These are phyloP conservation scores for Phalacrocorax carbo DNA, from an alignment of 2,113 vertebrate genomes.

Conservation along the genomic window DNA sequence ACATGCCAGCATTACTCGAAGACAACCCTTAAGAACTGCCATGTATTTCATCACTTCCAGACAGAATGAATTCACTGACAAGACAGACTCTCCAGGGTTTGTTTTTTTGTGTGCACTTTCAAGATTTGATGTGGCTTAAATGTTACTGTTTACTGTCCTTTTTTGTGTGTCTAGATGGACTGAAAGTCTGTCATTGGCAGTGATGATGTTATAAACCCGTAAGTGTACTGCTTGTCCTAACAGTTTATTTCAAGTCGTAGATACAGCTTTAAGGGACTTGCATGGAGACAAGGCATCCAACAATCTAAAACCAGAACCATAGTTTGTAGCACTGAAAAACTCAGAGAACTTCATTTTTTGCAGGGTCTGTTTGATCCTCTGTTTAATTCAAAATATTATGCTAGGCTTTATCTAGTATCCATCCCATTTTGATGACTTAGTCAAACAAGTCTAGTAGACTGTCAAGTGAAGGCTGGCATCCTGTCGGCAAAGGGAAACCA, in stretches of 20 bases:
- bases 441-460: not conserved
- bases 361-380: not conserved
- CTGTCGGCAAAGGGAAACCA: not conserved
- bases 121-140: not conserved
- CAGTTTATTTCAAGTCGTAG: not conserved
- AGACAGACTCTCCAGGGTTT: not conserved
- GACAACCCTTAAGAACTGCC: not conserved
- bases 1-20: not conserved
- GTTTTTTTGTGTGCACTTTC: not conserved
- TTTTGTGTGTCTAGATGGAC: not conserved
- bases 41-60: constrained; percentile 13
- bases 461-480: not conserved
- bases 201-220: not conserved
- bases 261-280: not conserved
- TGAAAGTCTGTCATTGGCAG: not conserved
- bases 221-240: not conserved
- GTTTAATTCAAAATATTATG: not conserved
- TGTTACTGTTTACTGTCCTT: not conserved
- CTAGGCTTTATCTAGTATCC: not conserved
- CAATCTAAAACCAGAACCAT: not conserved
- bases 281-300: not conserved
- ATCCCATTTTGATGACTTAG: not conserved
- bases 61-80: constrained; percentile 37
- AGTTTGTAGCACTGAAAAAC: not conserved
- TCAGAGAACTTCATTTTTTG: not conserved